phyloP scores from a whole-genome alignment of 2,797 vertebrate genomes.

The Phoxinus dragarum region DNA sequence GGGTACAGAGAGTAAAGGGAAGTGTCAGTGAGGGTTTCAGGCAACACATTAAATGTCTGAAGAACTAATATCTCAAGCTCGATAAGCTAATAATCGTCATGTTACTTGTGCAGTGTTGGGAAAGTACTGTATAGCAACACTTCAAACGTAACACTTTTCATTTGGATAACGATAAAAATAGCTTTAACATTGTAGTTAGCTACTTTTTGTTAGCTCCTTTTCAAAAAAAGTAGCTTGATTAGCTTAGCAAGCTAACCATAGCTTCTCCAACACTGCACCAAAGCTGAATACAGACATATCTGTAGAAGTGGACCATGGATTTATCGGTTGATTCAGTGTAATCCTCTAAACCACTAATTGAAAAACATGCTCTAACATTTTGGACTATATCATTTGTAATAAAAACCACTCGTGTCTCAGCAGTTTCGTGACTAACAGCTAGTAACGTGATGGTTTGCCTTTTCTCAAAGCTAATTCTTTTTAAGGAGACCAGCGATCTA shows the following conservation, averaged over 20 bases:
- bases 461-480: constrained; percentile 26
- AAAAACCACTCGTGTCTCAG: not conserved
- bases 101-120: not conserved
- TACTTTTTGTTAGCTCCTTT: not conserved
- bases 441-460: not conserved
- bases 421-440: constrained; percentile 16
- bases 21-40: not conserved
- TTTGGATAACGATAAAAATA: not conserved
- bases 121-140: not conserved
- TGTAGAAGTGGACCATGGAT: not conserved
- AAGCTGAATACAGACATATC: not conserved
- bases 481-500: constrained; percentile 19
- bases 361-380: constrained; percentile 9
- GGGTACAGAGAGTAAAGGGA: not conserved
- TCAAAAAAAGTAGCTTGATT: not conserved
- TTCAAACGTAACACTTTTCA: not conserved
- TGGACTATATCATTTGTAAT: not conserved
- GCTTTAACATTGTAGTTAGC: not conserved
- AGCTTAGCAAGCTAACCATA: not conserved
- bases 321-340: not conserved
- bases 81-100: not conserved
- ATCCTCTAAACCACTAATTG: constrained; percentile 21
- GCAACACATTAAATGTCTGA: constrained; percentile 5
- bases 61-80: not conserved
- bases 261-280: constrained; percentile 1